A percentile compares a stretch with the other conserved stretches of the same genome.
Evolutionary conservation across 2,113 vertebrate genomes (phyloP).

Genomic region (Trichechus manatus): DNA sequence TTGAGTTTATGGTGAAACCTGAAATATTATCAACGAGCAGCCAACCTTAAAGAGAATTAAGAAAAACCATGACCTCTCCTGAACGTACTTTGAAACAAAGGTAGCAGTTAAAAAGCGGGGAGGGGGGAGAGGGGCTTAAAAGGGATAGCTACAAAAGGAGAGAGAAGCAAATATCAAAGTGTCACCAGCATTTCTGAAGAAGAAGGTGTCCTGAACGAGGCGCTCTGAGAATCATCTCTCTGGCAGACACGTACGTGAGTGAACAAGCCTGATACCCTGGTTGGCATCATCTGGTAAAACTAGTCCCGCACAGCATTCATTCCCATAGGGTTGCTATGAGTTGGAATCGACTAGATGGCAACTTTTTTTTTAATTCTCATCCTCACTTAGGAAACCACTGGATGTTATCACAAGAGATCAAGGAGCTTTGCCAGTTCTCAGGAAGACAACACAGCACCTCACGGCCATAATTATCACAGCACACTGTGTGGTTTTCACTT

Average conservation of each 20-base stretch:
- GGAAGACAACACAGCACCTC: not conserved
- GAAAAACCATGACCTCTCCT: not conserved
- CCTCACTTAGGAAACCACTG: not conserved
- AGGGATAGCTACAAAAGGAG: too few relatives aligned
- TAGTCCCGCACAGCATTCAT: not conserved
- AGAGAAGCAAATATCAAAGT: not conserved
- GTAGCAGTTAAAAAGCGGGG: not conserved
- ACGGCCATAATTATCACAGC: not conserved
- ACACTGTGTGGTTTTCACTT: not conserved
- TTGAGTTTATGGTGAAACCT: conserved; percentile 26
- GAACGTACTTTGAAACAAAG: not conserved
- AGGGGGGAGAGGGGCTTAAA: not conserved
- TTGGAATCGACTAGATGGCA: too few relatives aligned
- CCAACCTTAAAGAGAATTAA: conserved; percentile 22
- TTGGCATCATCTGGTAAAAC: not conserved
- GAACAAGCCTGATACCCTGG: not conserved
- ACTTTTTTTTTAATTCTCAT: not conserved
- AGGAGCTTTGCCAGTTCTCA: not conserved
- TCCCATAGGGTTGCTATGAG: not conserved
- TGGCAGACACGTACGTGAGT: rapidly evolving
- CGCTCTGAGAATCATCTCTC: not conserved
- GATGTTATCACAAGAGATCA: not conserved
- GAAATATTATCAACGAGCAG: not conserved
- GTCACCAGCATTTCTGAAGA: not conserved
- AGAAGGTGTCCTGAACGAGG: not conserved